These are phyloP conservation scores for Alethe diademata DNA, from an alignment of 2,113 vertebrate genomes.

Conservation along the genomic window DNA sequence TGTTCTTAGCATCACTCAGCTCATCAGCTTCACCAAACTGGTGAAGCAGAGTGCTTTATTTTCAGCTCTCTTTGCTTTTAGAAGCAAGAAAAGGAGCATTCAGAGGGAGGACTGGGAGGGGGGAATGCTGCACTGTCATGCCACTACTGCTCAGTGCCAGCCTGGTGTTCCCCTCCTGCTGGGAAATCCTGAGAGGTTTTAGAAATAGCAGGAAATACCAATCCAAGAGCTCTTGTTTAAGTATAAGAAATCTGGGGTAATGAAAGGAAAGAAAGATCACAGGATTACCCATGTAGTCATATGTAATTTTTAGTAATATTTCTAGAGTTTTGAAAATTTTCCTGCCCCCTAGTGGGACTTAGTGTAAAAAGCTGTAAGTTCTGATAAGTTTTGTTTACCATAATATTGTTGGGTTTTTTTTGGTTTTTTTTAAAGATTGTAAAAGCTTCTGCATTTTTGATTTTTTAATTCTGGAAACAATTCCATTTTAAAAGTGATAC, in stretches of 20 bases:
- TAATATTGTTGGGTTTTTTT: neutral
- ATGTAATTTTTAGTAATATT: neutral
- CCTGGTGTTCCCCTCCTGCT: neutral
- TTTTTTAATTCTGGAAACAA: neutral
- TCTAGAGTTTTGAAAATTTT: neutral
- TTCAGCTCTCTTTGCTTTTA: neutral
- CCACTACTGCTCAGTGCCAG: neutral
- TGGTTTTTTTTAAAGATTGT: too few species aligned
- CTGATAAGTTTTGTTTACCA: neutral
- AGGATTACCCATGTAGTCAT: neutral
- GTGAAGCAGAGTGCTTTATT: neutral
- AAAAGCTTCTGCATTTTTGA: neutral
- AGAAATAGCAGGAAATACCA: neutral
- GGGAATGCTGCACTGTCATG: accelerated
- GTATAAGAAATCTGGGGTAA: neutral
- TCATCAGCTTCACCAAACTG: neutral
- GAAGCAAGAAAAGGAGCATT: neutral
- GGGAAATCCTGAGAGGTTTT: neutral
- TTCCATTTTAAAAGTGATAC: neutral
- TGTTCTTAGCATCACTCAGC: neutral
- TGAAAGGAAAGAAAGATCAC: neutral
- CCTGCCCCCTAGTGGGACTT: neutral
- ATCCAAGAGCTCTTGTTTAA: neutral
- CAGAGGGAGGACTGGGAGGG: neutral
- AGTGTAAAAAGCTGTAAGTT: neutral